phyloP scores from a whole-genome alignment of 1,140 invertebrate species.

The Thaumetopoea pityocampa region DNA sequence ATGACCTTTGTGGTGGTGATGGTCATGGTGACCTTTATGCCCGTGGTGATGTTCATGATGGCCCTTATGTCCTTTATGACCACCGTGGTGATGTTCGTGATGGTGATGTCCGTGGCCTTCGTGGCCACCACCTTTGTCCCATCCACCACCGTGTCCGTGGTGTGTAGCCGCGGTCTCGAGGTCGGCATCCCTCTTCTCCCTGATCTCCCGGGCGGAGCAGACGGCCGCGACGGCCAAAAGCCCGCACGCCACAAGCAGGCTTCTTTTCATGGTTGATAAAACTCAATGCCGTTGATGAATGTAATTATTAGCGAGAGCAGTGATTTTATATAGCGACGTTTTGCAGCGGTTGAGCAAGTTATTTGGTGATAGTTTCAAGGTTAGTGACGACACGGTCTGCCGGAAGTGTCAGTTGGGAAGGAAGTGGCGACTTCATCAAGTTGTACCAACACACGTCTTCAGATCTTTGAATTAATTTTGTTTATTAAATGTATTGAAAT shows the following conservation, averaged over 20 bases:
- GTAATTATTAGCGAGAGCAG: constrained; percentile 35
- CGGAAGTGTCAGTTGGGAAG: too few species aligned
- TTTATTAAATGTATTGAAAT: too few species aligned
- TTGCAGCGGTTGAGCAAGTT: constrained; percentile 43
- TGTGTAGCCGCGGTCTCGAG: constrained; percentile 74
- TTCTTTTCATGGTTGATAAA: constrained; percentile 45
- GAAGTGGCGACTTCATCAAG: too few species aligned
- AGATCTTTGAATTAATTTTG: too few species aligned
- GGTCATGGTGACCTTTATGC: too few species aligned
- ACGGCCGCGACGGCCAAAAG: constrained; percentile 44
- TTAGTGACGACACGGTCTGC: too few species aligned
- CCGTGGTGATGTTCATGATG: too few species aligned
- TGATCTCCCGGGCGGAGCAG: constrained; percentile 38
- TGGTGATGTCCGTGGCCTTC: too few species aligned
- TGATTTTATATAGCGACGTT: constrained; percentile 58
- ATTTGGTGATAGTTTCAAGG: constrained; percentile 39
- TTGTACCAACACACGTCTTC: too few species aligned
- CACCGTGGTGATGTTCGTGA: constrained; percentile 78
- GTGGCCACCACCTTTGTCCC: constrained; percentile 78
- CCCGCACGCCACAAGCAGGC: constrained; percentile 45
- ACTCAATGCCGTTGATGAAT: constrained; percentile 40
- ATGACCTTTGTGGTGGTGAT: constrained; percentile 81
- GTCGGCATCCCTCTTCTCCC: constrained; percentile 69
- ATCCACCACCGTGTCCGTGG: constrained; percentile 72
- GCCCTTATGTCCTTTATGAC: constrained; percentile 82